A percentile compares a stretch with the other conserved stretches of the same genome.
These are phyloP conservation scores for Nephotettix cincticeps DNA, from an alignment of 1,140 invertebrate species.

Conservation along the genomic window DNA sequence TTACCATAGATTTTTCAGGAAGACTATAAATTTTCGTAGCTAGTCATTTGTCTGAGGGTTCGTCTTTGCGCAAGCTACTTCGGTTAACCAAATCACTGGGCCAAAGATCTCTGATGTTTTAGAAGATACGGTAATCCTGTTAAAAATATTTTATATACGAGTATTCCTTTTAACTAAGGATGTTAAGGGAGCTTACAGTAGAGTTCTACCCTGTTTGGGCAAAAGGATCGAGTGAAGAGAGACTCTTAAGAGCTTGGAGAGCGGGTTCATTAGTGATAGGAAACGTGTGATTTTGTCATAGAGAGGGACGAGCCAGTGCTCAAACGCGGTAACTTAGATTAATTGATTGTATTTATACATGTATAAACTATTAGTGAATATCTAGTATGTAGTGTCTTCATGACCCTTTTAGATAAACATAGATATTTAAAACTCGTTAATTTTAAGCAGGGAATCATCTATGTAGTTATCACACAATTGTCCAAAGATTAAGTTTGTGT, in stretches of 20 bases:
- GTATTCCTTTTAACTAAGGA: neutral
- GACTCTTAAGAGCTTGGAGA: neutral
- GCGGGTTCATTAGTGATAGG: neutral
- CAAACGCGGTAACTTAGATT: conserved; percentile 22
- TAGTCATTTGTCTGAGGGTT: neutral
- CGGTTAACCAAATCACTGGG: neutral
- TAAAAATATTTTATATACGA: conserved; percentile 14
- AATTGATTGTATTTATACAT: conserved; percentile 24
- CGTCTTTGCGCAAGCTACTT: neutral
- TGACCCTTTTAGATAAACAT: conserved; percentile 20
- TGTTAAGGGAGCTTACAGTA: neutral
- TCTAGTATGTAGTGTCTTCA: conserved; percentile 18
- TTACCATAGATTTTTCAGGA: conserved; percentile 21
- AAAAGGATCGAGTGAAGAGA: neutral
- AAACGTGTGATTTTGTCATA: conserved; percentile 17
- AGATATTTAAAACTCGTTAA: conserved; percentile 23
- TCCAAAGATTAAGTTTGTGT: conserved; percentile 15
- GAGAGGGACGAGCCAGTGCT: conserved; percentile 9
- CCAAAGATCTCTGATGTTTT: neutral
- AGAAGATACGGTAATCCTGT: neutral
- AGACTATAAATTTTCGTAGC: conserved; percentile 1
- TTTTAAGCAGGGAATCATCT: conserved; percentile 21
- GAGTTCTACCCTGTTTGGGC: neutral
- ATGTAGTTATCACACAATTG: neutral
- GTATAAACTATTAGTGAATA: conserved; percentile 25